Base-by-base conservation (phyloP, 2,113 vertebrate species). In the Piprites chloris region DNA sequence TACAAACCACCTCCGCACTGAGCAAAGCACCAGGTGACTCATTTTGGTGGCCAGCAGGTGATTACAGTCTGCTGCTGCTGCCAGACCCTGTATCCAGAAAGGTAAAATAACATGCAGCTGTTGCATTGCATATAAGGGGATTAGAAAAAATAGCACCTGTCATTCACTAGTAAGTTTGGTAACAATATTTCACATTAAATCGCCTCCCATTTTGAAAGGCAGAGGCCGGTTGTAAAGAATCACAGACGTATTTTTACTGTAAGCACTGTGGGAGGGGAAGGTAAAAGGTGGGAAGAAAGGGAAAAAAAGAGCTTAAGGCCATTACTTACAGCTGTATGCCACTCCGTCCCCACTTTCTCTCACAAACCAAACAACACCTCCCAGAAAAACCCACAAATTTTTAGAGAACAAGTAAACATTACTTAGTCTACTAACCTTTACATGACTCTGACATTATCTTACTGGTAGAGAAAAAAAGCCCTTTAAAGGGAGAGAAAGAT, bases 81-180 rank as follows among this genome's bases (percentile, higher is more conserved):
- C 22, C 4, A 28, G 68, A 41, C 65, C 33, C 28, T 50, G n/a
- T 9, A 46, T 18, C 65, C 27, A 11, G 28, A 47, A 21, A 62
- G 66, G 74, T 9, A 33, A 58, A 79, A 67, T 27, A 47, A 42
- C 17, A 2, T 0, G 14, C 2, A 5, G 28, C 71, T 24, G 26
- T 50, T 58, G 32, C 7, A 3, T 2, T 16, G 33, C 2, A 0
- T 11, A 19, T 4, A 5, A 0, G 1, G 10, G 19, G 55, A 20
- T 14, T 41, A 87, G 53, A 50, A 78, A 61, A 87, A 39, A 30
- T 1, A 7, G 33, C 15, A 9, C 20, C 42, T 30, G n/a, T 2
- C 11, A 6, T 12, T 65, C n/a, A 6, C 35, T 16, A 8, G 20
- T 32, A 85, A 80, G 46, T 14, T 19, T 6, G 17, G 55, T 32